Evolutionary conservation across 1,140 invertebrate genomes (phyloP).

Genomic region (Teleopsis dalmanni): DNA sequence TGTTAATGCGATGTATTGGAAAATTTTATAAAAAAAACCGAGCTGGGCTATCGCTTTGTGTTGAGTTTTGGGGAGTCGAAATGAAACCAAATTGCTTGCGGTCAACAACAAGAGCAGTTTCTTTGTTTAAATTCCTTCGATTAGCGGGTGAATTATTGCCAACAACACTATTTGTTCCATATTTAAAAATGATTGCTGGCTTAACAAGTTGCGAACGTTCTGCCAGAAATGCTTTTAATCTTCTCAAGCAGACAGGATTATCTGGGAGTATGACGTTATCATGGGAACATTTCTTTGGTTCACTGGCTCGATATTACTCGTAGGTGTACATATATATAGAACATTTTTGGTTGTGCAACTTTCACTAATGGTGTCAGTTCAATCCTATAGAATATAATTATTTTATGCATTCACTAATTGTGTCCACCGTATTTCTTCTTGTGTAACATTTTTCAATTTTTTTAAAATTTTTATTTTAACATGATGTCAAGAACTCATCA

Average conservation of each 20-base stretch:
- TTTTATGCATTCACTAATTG: too few species aligned
- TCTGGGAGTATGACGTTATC: conserved; percentile 54
- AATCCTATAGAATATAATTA: too few species aligned
- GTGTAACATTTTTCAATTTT: too few species aligned
- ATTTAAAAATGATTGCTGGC: conserved; percentile 78
- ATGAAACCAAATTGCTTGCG: conserved; percentile 15
- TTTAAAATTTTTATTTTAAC: too few species aligned
- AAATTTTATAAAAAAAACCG: conserved; percentile 72
- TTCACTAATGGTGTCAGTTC: too few species aligned
- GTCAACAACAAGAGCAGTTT: conserved; percentile 57
- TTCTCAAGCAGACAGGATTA: conserved; percentile 61
- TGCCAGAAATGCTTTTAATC: conserved; percentile 75
- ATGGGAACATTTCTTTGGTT: conserved; percentile 85
- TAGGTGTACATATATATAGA: conserved; percentile 27
- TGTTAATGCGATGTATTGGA: conserved; percentile 69
- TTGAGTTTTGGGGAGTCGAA: conserved; percentile 79
- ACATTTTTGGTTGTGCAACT: too few species aligned
- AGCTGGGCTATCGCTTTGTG: conserved; percentile 58
- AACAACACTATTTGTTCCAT: conserved; percentile 77
- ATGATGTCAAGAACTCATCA: too few species aligned
- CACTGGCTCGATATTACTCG: conserved; percentile 69
- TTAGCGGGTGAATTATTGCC: conserved; percentile 79
- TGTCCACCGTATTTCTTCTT: too few species aligned
- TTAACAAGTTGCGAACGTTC: conserved; percentile 65
- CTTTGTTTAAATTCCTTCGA: conserved; percentile 84